These are phyloP conservation scores for Embiotoca jacksoni DNA, from an alignment of 2,113 vertebrate genomes.

Conservation along the genomic window DNA sequence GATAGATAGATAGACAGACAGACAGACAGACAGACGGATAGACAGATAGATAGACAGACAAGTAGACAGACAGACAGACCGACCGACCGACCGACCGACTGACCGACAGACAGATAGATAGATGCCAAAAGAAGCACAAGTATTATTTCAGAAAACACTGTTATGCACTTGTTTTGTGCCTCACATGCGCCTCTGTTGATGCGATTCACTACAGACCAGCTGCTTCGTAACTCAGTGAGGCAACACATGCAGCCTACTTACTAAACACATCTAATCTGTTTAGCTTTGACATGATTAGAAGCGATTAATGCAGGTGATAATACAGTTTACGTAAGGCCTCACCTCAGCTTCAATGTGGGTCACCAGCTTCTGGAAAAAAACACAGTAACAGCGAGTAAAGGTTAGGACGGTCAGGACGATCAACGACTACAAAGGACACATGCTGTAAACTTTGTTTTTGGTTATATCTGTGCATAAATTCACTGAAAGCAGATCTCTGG, in stretches of 20 bases:
- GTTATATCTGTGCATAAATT: too few species aligned
- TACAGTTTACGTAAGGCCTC: slow-evolving; percentile 43
- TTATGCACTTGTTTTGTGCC: neutral
- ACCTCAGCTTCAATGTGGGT: slow-evolving; percentile 51
- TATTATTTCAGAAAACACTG: neutral
- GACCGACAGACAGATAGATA: too few species aligned
- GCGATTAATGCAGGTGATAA: slow-evolving; percentile 27
- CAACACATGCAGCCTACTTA: slow-evolving; percentile 18
- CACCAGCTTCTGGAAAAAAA: slow-evolving; percentile 31
- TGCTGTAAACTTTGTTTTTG: too few species aligned
- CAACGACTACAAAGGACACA: neutral
- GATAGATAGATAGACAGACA: too few species aligned
- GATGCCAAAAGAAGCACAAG: too few species aligned
- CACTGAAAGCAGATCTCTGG: too few species aligned
- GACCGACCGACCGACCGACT: too few species aligned
- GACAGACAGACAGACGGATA: too few species aligned
- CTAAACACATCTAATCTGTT: slow-evolving; percentile 55
- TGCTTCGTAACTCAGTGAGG: slow-evolving; percentile 30
- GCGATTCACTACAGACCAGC: neutral
- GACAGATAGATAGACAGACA: too few species aligned
- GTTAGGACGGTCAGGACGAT: neutral
- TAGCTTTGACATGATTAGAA: slow-evolving; percentile 61
- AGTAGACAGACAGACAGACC: too few species aligned
- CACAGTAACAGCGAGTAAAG: neutral
- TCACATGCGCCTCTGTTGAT: neutral